These are phyloP conservation scores for Amphipoea lucens DNA, from an alignment of 2,888 invertebrate genomes.

Conservation along the genomic window DNA sequence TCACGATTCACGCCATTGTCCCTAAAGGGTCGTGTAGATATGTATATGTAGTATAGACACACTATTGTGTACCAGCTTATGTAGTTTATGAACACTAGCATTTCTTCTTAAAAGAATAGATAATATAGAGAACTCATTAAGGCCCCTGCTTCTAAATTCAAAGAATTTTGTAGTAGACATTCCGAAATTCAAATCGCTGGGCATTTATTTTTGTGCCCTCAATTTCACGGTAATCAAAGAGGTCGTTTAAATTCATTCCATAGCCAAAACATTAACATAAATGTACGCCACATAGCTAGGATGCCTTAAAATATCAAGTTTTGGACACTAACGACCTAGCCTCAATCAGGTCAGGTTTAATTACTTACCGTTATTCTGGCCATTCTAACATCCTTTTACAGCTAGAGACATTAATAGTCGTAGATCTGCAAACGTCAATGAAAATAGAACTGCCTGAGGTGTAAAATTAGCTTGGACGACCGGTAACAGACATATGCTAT, in stretches of 20 bases:
- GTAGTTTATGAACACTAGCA: background rate
- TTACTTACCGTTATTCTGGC: conserved; percentile 52
- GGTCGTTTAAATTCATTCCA: conserved; percentile 30
- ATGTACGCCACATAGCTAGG: conserved; percentile 16
- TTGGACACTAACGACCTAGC: conserved; percentile 49
- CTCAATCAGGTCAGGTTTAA: conserved; percentile 44
- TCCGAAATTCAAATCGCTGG: background rate
- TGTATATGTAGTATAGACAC: background rate
- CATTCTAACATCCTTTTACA: conserved; percentile 34
- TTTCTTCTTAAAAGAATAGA: background rate
- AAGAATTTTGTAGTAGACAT: background rate
- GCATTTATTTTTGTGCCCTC: background rate
- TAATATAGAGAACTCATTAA: background rate
- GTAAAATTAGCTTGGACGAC: conserved; percentile 6
- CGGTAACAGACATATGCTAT: background rate
- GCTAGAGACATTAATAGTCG: conserved; percentile 10
- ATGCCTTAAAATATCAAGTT: conserved; percentile 44
- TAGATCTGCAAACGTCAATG: conserved; percentile 15
- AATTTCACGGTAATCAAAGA: conserved; percentile 29
- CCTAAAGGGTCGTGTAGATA: background rate
- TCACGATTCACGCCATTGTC: conserved; percentile 8
- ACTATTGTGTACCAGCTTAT: background rate
- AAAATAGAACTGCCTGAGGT: conserved; percentile 16
- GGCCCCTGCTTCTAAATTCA: background rate
- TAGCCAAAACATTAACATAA: conserved; percentile 1